Percentiles rank a stretch among this genome's conserved stretches.
Conservation (phyloP, 1,140 invertebrate species). For the Aphelenchoides avenae region DNA sequence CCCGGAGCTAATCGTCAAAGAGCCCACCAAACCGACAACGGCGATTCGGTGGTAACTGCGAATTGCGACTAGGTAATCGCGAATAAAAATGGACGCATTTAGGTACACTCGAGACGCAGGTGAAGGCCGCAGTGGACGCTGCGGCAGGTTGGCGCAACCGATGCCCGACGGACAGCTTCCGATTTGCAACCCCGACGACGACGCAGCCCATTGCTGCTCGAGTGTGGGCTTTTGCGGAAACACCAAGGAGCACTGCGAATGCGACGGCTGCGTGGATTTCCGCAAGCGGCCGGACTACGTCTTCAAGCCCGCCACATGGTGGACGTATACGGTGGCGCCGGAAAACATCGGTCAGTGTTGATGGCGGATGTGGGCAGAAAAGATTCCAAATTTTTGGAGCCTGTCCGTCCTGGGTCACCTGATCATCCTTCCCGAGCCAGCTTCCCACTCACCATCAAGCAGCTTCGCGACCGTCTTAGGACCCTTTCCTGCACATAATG, state of each 20-base stretch:
- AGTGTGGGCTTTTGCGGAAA: conserved; percentile 47
- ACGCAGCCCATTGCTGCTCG: conserved; percentile 40
- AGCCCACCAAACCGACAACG: conserved; percentile 43
- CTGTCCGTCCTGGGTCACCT: too few species aligned
- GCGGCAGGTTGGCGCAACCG: conserved; percentile 30
- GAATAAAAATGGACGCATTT: not conserved
- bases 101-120: conserved; percentile 44
- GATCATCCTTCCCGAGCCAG: too few species aligned
- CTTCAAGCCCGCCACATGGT: conserved; percentile 39
- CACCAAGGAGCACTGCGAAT: conserved; percentile 39
- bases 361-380: too few species aligned
- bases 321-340: conserved; percentile 37
- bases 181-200: conserved; percentile 44
- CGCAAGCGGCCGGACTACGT: too few species aligned
- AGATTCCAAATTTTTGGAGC: too few species aligned
- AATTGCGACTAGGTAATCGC: too few species aligned
- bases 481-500: too few species aligned
- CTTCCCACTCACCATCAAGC: too few species aligned
- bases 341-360: conserved; percentile 39
- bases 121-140: conserved; percentile 41
- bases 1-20: conserved; percentile 41
- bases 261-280: conserved; percentile 46
- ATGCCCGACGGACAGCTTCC: conserved; percentile 30
- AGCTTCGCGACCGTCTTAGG: too few species aligned
- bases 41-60: not conserved